Percentiles rank a stretch among this genome's conserved stretches.
Evolutionary conservation across 2,113 vertebrate species (phyloP).

Genomic region (Nothoprocta perdicaria): DNA sequence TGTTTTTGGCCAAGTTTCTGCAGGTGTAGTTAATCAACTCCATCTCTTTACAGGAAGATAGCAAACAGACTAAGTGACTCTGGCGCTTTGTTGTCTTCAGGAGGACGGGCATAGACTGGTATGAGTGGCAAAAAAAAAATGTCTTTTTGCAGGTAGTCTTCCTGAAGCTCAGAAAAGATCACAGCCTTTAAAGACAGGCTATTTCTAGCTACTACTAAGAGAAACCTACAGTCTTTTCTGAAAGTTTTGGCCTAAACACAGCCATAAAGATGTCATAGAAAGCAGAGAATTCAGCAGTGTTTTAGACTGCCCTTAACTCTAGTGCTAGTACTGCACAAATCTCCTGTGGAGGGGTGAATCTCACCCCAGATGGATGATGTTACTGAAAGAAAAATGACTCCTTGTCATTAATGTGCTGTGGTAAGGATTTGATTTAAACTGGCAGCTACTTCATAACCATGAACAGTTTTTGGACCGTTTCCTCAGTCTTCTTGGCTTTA

Average conservation of each 20-base stretch:
- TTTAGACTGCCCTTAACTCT: neutral
- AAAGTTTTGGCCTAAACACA: neutral
- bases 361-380: neutral
- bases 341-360: neutral
- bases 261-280: neutral
- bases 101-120: neutral
- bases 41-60: neutral
- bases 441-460: neutral
- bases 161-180: neutral
- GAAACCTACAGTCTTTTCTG: neutral
- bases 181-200: neutral
- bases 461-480: neutral
- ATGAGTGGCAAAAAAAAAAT: neutral
- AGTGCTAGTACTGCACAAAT: neutral
- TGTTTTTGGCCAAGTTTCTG: neutral
- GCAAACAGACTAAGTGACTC: neutral
- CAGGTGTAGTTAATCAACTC: neutral
- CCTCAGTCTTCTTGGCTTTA: neutral
- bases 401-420: neutral
- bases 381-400: neutral
- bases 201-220: neutral
- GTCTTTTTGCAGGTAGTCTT: neutral
- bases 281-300: neutral
- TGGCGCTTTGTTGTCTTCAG: neutral
- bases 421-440: neutral